phyloP scores from a whole-genome alignment of 2,888 invertebrate genomes.

The Sinohyriopsis cumingii region DNA sequence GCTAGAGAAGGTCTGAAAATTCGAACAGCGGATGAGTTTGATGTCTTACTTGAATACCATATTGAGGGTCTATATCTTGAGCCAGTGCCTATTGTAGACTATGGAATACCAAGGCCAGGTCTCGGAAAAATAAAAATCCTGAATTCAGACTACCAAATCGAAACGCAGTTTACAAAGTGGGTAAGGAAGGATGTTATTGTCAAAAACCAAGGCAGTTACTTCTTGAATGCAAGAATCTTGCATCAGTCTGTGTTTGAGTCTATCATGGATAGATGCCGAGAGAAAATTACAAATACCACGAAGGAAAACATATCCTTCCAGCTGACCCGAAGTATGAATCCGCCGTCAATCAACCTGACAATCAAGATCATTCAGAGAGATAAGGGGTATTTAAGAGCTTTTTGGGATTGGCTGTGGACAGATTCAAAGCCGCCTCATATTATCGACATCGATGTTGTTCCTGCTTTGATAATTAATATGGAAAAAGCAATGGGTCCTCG shows the following conservation, averaged over 20 bases:
- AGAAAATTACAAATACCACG: neutral
- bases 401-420: too few relatives aligned
- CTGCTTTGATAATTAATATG: conserved; percentile 26
- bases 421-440: too few relatives aligned
- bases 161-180: conserved; percentile 1
- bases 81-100: neutral
- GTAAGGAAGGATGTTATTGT: conserved; percentile 10
- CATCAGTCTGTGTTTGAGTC: conserved; percentile 20
- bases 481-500: conserved; percentile 21
- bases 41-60: conserved; percentile 26
- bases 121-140: conserved; percentile 1
- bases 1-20: conserved; percentile 38
- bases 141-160: conserved; percentile 6
- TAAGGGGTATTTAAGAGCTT: too few relatives aligned
- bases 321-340: conserved; percentile 23
- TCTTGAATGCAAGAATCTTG: conserved; percentile 17
- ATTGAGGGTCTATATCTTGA: conserved; percentile 17
- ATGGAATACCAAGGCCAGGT: neutral
- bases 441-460: conserved; percentile 45
- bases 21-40: conserved; percentile 34
- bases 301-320: conserved; percentile 3
- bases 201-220: neutral
- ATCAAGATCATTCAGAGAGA: conserved; percentile 2
- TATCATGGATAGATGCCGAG: conserved; percentile 11
- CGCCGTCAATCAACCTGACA: conserved; percentile 31